Conservation (phyloP, 2,888 invertebrate species). For the Coenonympha glycerion region DNA sequence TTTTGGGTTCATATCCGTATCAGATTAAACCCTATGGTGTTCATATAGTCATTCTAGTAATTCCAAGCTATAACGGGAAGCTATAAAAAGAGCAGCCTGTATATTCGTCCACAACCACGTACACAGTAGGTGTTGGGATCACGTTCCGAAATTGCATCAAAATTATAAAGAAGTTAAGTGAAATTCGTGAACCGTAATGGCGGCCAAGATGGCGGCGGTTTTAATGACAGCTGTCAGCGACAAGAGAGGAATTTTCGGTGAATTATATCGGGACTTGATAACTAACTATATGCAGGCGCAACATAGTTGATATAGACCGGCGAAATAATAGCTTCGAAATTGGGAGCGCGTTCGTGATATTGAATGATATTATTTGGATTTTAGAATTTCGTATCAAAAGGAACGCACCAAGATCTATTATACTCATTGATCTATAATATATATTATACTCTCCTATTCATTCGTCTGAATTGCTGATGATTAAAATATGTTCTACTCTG, state of each 20-base stretch:
- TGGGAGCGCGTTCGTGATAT: not conserved
- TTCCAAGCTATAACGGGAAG: not conserved
- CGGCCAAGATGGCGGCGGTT: constrained; percentile 21
- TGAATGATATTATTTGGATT: too few relatives aligned
- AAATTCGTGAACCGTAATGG: constrained; percentile 43
- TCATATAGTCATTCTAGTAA: too few relatives aligned
- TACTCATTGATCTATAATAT: too few relatives aligned
- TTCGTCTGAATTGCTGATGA: too few relatives aligned
- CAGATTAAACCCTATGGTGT: too few relatives aligned
- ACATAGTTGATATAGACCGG: constrained; percentile 24
- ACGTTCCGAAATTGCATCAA: constrained; percentile 66
- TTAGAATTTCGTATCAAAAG: too few relatives aligned
- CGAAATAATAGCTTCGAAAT: constrained; percentile 1
- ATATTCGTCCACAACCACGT: constrained; percentile 32
- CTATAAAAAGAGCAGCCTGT: constrained; percentile 31
- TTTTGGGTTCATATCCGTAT: too few relatives aligned
- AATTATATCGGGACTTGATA: constrained; percentile 37
- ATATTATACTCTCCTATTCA: too few relatives aligned
- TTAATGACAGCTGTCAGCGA: constrained; percentile 37
- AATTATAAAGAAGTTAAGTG: constrained; percentile 70
- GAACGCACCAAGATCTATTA: too few relatives aligned
- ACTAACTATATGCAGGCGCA: constrained; percentile 23
- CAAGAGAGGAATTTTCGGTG: constrained; percentile 28
- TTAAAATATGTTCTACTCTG: too few relatives aligned
- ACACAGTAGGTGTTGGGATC: constrained; percentile 56